Evolutionary conservation across 2,797 vertebrate species (phyloP).

Genomic region (Stomatorhinus walkeri): DNA sequence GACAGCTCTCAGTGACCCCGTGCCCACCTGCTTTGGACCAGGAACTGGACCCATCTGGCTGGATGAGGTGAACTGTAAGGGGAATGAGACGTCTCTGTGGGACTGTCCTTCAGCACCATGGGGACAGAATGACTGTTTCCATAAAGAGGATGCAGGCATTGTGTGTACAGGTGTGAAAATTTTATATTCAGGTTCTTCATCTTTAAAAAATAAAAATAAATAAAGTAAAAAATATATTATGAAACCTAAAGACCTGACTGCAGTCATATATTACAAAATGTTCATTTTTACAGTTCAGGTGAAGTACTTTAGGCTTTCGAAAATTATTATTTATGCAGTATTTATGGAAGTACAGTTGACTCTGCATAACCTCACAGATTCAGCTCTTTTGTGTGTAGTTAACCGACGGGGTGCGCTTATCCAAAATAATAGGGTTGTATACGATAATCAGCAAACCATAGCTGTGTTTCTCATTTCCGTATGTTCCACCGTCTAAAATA

Average conservation of each 20-base stretch:
- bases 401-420: no score
- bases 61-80: not conserved
- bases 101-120: not conserved
- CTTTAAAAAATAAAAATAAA: not conserved
- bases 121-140: not conserved
- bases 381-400: no score
- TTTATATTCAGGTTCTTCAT: not conserved
- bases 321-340: no score
- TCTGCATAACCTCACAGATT: no score
- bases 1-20: not conserved
- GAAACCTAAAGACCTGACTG: not conserved
- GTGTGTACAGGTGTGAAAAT: not conserved
- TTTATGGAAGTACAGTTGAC: no score
- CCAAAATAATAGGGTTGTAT: no score
- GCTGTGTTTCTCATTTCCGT: no score
- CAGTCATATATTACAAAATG: not conserved
- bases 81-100: conserved; percentile 7
- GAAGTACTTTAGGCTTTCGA: no score
- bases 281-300: no score
- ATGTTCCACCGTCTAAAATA: no score
- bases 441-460: no score
- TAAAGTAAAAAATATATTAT: not conserved
- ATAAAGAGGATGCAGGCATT: not conserved
- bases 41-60: conserved; percentile 7
- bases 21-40: not conserved